phyloP scores from a whole-genome alignment of 2,113 vertebrate genomes.

The Pygoscelis antarcticus region DNA sequence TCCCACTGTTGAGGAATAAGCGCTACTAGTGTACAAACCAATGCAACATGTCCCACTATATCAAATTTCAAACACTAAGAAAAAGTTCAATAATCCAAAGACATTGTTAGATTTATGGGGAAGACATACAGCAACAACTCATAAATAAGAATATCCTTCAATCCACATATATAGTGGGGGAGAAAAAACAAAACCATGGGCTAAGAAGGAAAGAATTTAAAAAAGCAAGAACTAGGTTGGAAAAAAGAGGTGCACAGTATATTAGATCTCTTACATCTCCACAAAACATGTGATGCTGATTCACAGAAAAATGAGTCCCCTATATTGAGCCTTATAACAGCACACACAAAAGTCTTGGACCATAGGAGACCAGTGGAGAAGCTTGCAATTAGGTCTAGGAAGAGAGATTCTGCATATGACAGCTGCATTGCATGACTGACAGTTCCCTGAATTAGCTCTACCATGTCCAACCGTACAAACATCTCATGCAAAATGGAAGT shows the following conservation, averaged over 20 bases:
- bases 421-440: background rate
- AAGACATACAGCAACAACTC: background rate
- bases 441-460: background rate
- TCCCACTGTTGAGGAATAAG: background rate
- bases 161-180: background rate
- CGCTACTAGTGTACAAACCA: background rate
- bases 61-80: background rate
- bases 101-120: background rate
- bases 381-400: background rate
- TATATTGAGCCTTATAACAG: background rate
- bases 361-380: background rate
- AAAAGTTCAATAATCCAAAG: background rate
- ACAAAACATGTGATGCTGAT: background rate
- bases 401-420: background rate
- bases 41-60: background rate
- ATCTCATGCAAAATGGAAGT: background rate
- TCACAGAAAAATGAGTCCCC: background rate
- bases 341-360: too few relatives aligned
- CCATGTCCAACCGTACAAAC: background rate
- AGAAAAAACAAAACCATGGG: background rate
- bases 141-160: background rate
- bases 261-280: background rate
- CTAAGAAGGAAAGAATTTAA: background rate
- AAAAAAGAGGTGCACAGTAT: background rate
- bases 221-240: background rate